A percentile compares a stretch with the other conserved stretches of the same genome.
Evolutionary conservation across 2,888 invertebrate genomes (phyloP).

Genomic region (Fragum sueziense): DNA sequence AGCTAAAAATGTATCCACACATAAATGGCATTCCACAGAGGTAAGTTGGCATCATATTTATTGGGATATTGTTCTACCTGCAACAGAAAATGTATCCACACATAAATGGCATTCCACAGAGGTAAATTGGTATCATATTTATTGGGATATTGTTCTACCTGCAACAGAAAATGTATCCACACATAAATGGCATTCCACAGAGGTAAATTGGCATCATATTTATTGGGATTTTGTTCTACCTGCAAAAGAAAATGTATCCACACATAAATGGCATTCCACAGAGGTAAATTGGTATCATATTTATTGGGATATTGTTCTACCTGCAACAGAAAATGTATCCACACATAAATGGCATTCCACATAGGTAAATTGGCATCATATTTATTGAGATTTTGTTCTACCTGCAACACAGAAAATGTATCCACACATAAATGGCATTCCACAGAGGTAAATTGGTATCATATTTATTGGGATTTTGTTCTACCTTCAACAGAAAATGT

Average conservation of each 20-base stretch:
- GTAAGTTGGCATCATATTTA: conserved; percentile 72
- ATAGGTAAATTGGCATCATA: conserved; percentile 72
- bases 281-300: conserved; percentile 72
- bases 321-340: conserved; percentile 66
- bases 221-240: conserved; percentile 71
- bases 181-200: conserved; percentile 67
- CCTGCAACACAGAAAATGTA: conserved; percentile 69
- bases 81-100: background rate
- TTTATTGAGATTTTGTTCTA: conserved; percentile 69
- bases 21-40: conserved; percentile 67
- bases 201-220: conserved; percentile 73
- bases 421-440: conserved; percentile 65
- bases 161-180: conserved; percentile 64
- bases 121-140: too few species aligned
- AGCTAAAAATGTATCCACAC: conserved; percentile 67
- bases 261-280: conserved; percentile 57
- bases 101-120: too few species aligned
- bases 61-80: conserved; percentile 72
- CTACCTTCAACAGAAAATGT: conserved; percentile 70
- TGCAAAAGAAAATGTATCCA: conserved; percentile 50
- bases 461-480: conserved; percentile 71
- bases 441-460: conserved; percentile 68
- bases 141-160: too few species aligned
- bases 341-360: conserved; percentile 67
- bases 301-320: conserved; percentile 69